Percentiles rank a stretch among this genome's conserved stretches.
These are phyloP conservation scores for Homalodisca vitripennis DNA, from an alignment of 1,140 invertebrate genomes.

Conservation along the genomic window DNA sequence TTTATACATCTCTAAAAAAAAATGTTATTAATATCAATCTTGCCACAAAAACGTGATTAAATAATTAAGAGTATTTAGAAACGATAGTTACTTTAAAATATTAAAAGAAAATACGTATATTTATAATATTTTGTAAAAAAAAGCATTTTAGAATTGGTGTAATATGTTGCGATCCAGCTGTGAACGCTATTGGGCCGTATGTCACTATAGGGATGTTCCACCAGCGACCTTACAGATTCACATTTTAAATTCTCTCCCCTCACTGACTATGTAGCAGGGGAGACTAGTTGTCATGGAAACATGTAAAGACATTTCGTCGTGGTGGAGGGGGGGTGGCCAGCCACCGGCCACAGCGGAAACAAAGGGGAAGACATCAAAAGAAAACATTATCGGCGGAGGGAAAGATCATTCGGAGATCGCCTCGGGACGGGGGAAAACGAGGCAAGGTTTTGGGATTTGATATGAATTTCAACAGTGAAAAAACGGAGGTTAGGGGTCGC, in stretches of 20 bases:
- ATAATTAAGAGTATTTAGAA: too few relatives aligned
- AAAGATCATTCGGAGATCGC: constrained; percentile 18
- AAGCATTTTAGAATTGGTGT: too few relatives aligned
- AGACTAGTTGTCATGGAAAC: constrained; percentile 25
- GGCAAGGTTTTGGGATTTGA: constrained; percentile 28
- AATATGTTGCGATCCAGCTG: too few relatives aligned
- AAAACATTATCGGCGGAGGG: constrained; percentile 26
- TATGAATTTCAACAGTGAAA: constrained; percentile 32
- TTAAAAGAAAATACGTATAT: too few relatives aligned
- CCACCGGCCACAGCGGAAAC: constrained; percentile 20
- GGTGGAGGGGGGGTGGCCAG: neutral
- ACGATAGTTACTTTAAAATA: too few relatives aligned
- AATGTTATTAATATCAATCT: too few relatives aligned
- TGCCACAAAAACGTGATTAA: too few relatives aligned
- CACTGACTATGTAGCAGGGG: constrained; percentile 6
- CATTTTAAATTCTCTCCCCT: constrained; percentile 7
- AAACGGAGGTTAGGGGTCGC: constrained; percentile 29
- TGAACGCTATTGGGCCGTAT: too few relatives aligned
- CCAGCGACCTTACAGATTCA: neutral
- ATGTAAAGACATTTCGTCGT: constrained; percentile 29
- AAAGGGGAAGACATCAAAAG: constrained; percentile 25
- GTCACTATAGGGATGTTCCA: too few relatives aligned
- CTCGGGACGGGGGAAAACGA: neutral
- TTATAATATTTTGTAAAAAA: too few relatives aligned
- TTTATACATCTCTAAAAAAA: too few relatives aligned